phyloP scores from a whole-genome alignment of 2,888 invertebrate genomes.

The Pachliopta kotzebuea region DNA sequence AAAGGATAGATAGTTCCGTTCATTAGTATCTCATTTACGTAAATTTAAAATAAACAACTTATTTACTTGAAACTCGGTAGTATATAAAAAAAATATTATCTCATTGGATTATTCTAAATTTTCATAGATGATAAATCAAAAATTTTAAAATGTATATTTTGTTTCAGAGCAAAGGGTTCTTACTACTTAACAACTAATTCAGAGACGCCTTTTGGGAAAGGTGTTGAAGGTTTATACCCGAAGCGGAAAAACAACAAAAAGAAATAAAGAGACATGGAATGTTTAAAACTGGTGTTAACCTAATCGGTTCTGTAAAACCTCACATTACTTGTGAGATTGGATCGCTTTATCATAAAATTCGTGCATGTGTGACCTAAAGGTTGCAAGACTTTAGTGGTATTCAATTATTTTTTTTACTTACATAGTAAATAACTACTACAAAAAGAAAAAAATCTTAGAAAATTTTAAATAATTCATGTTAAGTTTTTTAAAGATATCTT shows the following conservation, averaged over 20 bases:
- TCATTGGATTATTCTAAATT: too few relatives aligned
- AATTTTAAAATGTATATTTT: neutral
- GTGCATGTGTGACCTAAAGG: neutral
- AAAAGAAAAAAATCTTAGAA: neutral
- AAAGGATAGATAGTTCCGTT: too few relatives aligned
- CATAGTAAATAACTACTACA: neutral
- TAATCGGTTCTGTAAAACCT: neutral
- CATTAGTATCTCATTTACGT: too few relatives aligned
- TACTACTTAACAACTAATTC: slow-evolving; percentile 70
- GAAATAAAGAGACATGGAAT: slow-evolving; percentile 8
- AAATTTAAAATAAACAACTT: too few relatives aligned
- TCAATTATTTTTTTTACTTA: neutral
- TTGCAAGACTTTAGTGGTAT: neutral
- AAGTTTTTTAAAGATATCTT: neutral
- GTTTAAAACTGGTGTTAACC: neutral
- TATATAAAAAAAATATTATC: too few relatives aligned
- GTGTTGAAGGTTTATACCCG: slow-evolving; percentile 63
- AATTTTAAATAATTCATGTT: neutral
- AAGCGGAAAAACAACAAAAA: slow-evolving; percentile 44
- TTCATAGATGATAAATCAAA: too few relatives aligned
- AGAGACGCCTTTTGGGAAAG: slow-evolving; percentile 69
- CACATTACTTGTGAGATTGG: neutral
- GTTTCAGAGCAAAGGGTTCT: slow-evolving; percentile 64
- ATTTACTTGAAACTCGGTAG: too few relatives aligned
- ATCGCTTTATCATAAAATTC: neutral